Base-by-base conservation (phyloP, 2,888 invertebrate species). In the Tortrix viridana region DNA sequence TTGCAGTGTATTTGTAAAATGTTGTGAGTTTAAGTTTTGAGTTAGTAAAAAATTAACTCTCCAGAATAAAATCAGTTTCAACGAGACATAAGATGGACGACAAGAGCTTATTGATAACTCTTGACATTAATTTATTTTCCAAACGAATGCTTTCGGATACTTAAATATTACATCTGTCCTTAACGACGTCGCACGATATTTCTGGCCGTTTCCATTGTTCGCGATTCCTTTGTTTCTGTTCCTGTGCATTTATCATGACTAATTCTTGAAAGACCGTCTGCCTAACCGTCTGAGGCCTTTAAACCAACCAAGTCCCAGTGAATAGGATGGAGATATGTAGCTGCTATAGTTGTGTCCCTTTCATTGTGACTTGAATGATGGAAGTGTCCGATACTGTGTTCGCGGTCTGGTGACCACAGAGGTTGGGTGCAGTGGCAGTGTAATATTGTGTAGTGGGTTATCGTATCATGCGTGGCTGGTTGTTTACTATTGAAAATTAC, bases 221-320 rank as follows among this genome's bases (percentile, higher is more conserved):
- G 26, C 23, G 18, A 14, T 23, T 62, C 53, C 16, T 50, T 32
- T 50, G 52, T 49, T 16, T 52, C 52, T 43, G 49, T 49, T 26
- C 50, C 16, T n/a, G 41, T 12, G n/a, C 23, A 9, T 26, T 44
- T 16, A 23, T 41, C 38, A 38, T 63, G 57, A 58, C 53, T 63
- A 58, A 63, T 58, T 63, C 50, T 58, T 46, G 53, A 53, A 58
- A 58, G 38, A 52, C 46, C 37, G 63, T 63, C 62, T 62, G 62
- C 62, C 22, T 32, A 18, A 23, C 22, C 6, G 57, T 48, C 53
- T 58, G 57, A 26, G 1, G 53, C 3, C 3, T 0, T 9, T 32
- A 32, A 7, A 12, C 32, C 26, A 26, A 26, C 26, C 26, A 32
- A 32, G 32, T 12, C 32, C 32, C 32, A 12, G 32, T 12, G 12